Conservation (phyloP, 2,888 invertebrate species). For the Heliconius hortense region DNA sequence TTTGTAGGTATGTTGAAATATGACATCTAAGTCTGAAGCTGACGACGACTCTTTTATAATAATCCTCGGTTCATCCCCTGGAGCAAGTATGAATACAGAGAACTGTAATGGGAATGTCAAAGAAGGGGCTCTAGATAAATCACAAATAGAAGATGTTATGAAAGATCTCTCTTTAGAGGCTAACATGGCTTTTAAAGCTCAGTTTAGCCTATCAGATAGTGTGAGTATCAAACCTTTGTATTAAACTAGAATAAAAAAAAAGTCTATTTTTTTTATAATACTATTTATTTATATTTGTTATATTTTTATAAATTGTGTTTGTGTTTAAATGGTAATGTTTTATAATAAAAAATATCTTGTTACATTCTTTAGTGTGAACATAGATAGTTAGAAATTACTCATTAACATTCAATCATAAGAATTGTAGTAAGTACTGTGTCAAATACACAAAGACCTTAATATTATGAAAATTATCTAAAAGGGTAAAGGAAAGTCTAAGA, state of each 20-base stretch:
- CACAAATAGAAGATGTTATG: constrained; percentile 68
- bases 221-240: constrained; percentile 58
- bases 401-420: too few species aligned
- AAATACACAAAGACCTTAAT: too few species aligned
- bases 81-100: constrained; percentile 63
- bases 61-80: constrained; percentile 68
- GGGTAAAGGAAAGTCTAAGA: too few species aligned
- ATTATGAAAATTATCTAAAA: too few species aligned
- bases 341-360: too few species aligned
- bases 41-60: constrained; percentile 78
- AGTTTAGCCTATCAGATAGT: constrained; percentile 67
- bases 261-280: not conserved
- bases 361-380: too few species aligned
- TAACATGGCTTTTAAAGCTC: constrained; percentile 70
- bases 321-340: too few species aligned
- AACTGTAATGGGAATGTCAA: constrained; percentile 57
- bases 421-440: too few species aligned
- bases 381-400: too few species aligned
- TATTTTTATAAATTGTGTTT: not conserved
- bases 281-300: not conserved
- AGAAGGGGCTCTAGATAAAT: constrained; percentile 52
- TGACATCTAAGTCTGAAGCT: constrained; percentile 58
- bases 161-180: constrained; percentile 66
- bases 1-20: constrained; percentile 47
- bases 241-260: not conserved